These are phyloP conservation scores for Lysiphlebus fabarum DNA, from an alignment of 1,140 invertebrate genomes.

Conservation along the genomic window DNA sequence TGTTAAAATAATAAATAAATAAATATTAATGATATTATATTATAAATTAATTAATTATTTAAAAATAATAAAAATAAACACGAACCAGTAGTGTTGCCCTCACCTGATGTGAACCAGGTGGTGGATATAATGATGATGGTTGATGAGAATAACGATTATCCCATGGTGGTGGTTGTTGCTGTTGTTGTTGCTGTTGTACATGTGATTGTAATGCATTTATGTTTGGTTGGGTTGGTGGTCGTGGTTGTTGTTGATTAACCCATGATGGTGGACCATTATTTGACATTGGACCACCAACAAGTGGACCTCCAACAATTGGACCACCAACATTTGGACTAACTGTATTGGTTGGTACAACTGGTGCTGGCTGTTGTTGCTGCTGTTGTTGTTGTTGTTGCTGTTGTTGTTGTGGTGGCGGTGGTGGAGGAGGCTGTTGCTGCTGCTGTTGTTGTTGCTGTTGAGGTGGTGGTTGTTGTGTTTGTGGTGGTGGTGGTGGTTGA, in stretches of 20 bases:
- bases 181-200: constrained; percentile 31
- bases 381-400: constrained; percentile 47
- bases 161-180: constrained; percentile 50
- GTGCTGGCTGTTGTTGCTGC: constrained; percentile 38
- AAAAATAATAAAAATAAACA: constrained; percentile 16
- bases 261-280: constrained; percentile 48
- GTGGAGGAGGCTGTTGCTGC: constrained; percentile 45
- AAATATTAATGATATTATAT: background rate
- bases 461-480: constrained; percentile 38
- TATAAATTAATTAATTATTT: background rate
- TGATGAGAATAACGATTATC: constrained; percentile 55
- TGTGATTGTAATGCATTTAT: constrained; percentile 40
- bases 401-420: constrained; percentile 38
- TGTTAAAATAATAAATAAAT: constrained; percentile 30
- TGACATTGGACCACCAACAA: constrained; percentile 24
- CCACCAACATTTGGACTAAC: constrained; percentile 17
- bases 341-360: constrained; percentile 30
- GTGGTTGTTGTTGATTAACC: constrained; percentile 52
- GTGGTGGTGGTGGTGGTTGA: constrained; percentile 48
- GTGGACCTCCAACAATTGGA: constrained; percentile 18
- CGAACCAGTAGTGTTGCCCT: constrained; percentile 24
- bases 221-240: constrained; percentile 44
- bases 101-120: constrained; percentile 55
- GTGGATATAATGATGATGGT: constrained; percentile 46
- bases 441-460: constrained; percentile 45